Base-by-base conservation (phyloP, 2,797 vertebrate species). In the Notoglanidium macrostoma region DNA sequence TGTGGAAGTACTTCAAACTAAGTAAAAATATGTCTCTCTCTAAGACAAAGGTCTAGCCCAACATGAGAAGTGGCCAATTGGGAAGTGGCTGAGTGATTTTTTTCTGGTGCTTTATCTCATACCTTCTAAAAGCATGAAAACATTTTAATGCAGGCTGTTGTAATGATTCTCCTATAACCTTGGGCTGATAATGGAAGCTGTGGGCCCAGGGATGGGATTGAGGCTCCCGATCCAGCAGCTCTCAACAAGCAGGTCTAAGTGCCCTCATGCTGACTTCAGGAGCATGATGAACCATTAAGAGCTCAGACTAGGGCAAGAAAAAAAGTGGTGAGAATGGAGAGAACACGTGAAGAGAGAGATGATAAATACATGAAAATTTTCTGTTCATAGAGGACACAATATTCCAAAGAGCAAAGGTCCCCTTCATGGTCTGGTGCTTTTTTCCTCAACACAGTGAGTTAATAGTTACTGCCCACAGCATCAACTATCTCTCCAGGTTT, bases 111-210 rank as follows among this genome's bases (percentile, higher is more conserved):
- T 74, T 84, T 77, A 32, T 84, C 12, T 29, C 8, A 19, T 32
- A 51, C 46, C 35, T 26, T 63, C n/a, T 67, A 51, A 83, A 83
- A 83, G 68, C 83, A 84, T 84, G 35, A 88, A 89, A 81, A 82
- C 51, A 72, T 32, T 86, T 85, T 76, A 76, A 59, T 77, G 70
- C 14, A 54, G 57, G 78, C 79, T 70, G 78, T 55, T 80, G 88
- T 83, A n/a, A 67, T 78, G 84, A 87, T 83, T 88, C 82, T 88
- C 78, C 63, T 51, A 73, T 88, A 88, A 89, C 88, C 87, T 87
- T 88, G 90, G 77, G 78, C 81, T 68, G 78, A 85, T 85, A 79
- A 85, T 83, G 87, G 83, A 54, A 44, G 61, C 67, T 72, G 46
- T 73, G 82, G 67, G 80, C 80, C 84, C 70, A 51, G 85, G 70